Percentiles rank a stretch among this genome's conserved stretches.
Evolutionary conservation across 2,797 vertebrate species (phyloP).

Genomic region (Garrulus glandarius): DNA sequence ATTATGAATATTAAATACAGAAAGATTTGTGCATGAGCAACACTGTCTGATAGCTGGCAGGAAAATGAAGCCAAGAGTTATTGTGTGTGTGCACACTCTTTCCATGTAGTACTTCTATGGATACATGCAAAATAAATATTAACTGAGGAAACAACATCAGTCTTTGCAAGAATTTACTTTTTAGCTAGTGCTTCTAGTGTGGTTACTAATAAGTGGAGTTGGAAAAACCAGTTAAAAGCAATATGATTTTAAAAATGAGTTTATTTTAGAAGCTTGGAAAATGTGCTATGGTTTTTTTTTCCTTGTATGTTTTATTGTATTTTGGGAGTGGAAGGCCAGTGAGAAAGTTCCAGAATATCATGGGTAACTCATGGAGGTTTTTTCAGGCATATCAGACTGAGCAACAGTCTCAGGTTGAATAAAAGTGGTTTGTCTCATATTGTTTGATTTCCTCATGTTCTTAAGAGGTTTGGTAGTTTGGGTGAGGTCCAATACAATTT

Average conservation of each 20-base stretch:
- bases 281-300: fast-evolving
- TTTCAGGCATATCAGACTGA: neutral
- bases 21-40: neutral
- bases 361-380: neutral
- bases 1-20: neutral
- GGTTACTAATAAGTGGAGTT: neutral
- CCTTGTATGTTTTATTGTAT: neutral
- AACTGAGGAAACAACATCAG: neutral
- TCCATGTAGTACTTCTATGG: neutral
- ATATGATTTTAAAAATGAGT: neutral
- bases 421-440: neutral
- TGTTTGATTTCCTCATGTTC: neutral
- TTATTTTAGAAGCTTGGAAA: neutral
- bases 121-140: constrained; percentile 15
- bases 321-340: neutral
- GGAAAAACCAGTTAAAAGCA: neutral
- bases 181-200: neutral
- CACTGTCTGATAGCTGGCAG: neutral
- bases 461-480: neutral
- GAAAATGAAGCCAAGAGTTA: neutral
- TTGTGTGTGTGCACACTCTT: neutral
- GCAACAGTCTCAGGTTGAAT: neutral
- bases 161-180: neutral
- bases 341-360: neutral
- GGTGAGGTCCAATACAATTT: neutral